phyloP scores from a whole-genome alignment of 1,140 invertebrate genomes.

The Drosophila nigrodunni region DNA sequence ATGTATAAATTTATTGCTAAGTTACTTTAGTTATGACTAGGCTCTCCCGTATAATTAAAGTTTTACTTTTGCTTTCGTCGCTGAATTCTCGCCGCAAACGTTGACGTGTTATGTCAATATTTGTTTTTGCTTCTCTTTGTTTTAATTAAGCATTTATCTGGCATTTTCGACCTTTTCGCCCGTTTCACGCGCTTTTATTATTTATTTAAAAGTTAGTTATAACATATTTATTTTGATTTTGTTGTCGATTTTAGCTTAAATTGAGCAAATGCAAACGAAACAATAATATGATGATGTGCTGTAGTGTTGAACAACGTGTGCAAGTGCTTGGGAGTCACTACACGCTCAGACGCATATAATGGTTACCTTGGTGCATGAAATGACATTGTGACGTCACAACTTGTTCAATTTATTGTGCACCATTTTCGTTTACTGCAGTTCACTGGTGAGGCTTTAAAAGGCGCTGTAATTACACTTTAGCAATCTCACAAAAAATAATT shows the following conservation, averaged over 20 bases:
- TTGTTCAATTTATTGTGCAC: too few species aligned
- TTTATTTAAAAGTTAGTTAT: background rate
- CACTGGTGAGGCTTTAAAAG: too few species aligned
- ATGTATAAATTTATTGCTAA: background rate
- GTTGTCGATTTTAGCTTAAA: slow-evolving; percentile 37
- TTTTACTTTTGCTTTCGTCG: slow-evolving; percentile 9
- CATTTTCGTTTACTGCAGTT: too few species aligned
- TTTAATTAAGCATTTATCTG: slow-evolving; percentile 12
- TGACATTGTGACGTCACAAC: background rate
- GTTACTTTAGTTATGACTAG: background rate
- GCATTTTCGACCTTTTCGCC: slow-evolving; percentile 27
- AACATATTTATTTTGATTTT: slow-evolving; percentile 16
- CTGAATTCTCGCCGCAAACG: slow-evolving; percentile 49
- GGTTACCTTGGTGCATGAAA: background rate
- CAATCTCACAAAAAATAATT: too few species aligned
- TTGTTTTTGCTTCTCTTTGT: slow-evolving; percentile 48
- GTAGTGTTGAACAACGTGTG: slow-evolving; percentile 38
- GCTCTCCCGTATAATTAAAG: background rate
- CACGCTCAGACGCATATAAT: slow-evolving; percentile 17
- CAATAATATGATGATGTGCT: slow-evolving; percentile 67
- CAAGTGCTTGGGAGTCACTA: background rate
- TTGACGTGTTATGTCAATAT: slow-evolving; percentile 80
- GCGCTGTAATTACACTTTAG: too few species aligned
- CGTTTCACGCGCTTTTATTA: background rate
- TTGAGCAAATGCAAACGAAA: slow-evolving; percentile 56